Conservation (phyloP, 64 coral and sea anemone species). For the Astreopora myriophthalma region DNA sequence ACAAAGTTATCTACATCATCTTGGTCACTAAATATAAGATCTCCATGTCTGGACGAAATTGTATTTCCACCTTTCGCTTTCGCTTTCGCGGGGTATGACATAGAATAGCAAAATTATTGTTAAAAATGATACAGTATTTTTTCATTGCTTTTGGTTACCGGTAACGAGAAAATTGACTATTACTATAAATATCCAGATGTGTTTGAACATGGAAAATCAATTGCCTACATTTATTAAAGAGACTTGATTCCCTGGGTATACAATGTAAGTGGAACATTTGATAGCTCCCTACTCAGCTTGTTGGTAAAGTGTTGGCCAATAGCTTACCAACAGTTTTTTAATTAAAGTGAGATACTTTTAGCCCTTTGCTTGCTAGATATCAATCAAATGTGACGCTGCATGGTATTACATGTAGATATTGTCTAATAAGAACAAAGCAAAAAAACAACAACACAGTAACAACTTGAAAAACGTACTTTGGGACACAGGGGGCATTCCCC, state of each 20-base stretch:
- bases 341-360: too few relatives aligned
- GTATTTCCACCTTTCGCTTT: neutral
- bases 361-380: neutral
- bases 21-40: constrained; percentile 60
- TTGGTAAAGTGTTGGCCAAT: too few relatives aligned
- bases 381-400: neutral
- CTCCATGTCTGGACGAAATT: neutral
- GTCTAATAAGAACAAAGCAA: neutral
- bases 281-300: too few relatives aligned
- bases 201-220: too few relatives aligned
- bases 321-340: too few relatives aligned
- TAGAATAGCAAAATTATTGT: too few relatives aligned
- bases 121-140: neutral
- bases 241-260: too few relatives aligned
- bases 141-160: neutral
- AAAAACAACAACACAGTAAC: neutral
- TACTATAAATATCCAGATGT: too few relatives aligned
- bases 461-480: constrained; percentile 13
- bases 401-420: neutral
- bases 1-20: constrained; percentile 91
- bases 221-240: too few relatives aligned
- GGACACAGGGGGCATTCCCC: constrained; percentile 59
- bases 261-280: too few relatives aligned
- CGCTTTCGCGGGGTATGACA: constrained; percentile 10
- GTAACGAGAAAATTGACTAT: too few relatives aligned